phyloP scores from a whole-genome alignment of 2,797 vertebrate genomes.

The Glossophaga mutica region DNA sequence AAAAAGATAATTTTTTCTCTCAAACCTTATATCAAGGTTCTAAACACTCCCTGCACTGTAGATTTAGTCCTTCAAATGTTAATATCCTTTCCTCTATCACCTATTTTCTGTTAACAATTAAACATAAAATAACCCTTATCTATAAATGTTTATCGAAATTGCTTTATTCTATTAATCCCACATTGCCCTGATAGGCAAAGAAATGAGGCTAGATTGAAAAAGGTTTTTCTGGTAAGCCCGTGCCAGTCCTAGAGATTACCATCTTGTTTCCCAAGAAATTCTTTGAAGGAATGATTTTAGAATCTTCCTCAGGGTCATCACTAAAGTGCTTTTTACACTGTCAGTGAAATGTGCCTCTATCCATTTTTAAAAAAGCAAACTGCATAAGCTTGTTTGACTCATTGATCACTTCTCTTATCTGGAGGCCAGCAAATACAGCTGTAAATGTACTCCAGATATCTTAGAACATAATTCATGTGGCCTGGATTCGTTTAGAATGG shows the following conservation, averaged over 20 bases:
- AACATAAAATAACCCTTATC: neutral
- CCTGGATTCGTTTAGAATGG: neutral
- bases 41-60: neutral
- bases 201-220: neutral
- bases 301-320: neutral
- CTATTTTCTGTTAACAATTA: neutral
- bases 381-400: neutral
- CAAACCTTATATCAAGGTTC: neutral
- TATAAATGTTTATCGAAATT: neutral
- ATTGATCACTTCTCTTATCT: neutral
- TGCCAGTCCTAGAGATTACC: neutral
- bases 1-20: neutral
- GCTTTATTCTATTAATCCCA: neutral
- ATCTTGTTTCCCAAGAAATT: conserved; percentile 13
- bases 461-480: neutral
- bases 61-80: neutral
- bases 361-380: neutral
- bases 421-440: neutral
- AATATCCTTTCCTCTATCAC: neutral
- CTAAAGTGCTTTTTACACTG: neutral
- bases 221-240: neutral
- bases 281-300: neutral
- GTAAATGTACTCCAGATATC: neutral
- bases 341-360: neutral
- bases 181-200: neutral